Evolutionary conservation across 2,113 vertebrate species (phyloP), one percentile per base, ranked within the genome.

Genomic region (Tragelaphus strepsiceros): DNA sequence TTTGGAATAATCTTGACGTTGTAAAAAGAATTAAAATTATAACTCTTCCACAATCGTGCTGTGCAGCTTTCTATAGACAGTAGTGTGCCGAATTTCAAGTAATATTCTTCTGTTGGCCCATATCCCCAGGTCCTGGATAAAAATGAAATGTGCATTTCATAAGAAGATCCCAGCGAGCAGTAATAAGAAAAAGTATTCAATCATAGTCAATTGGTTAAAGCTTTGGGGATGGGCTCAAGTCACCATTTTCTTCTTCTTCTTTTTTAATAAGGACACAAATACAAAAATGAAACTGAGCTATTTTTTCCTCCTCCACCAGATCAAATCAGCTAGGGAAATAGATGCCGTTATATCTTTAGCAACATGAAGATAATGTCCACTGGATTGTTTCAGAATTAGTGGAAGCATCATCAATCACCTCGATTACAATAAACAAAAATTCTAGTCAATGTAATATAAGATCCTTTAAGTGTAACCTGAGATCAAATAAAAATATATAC

Each of bases 21-120:
- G 97, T 81, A 92, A 96, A 95, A 98, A 95, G 96, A 97, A 98
- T 98, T 97, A 98, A 97, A 98, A 98, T 98, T 94, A 98, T 97
- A 98, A 98, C 97, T 98, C 97, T 98, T 97, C 64, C 51, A 54
- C 54, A n/a, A 6, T 82, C 62, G 51, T 82, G 78, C 93, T 82
- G 88, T 49, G 49, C 58, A 8, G 64, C 56, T 92, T 98, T 93
- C 96, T 83, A 10, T 32, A 92, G 96, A 81, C 53, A 10, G 26
- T 61, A 49, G 32, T 56, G 39, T 92, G 58, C 86, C 2, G 24
- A 97, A 88, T 94, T 92, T 98, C 95, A 95, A 97, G 85, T 91
- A 93, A 95, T 97, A 97, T 97, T 95, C 92, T 80, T 96, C 91
- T 82, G 87, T 97, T 19, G 11, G 21, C 90, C 87, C 59, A 43